These are phyloP conservation scores for Osmerus eperlanus DNA, from an alignment of 2,113 vertebrate species.

Conservation along the genomic window DNA sequence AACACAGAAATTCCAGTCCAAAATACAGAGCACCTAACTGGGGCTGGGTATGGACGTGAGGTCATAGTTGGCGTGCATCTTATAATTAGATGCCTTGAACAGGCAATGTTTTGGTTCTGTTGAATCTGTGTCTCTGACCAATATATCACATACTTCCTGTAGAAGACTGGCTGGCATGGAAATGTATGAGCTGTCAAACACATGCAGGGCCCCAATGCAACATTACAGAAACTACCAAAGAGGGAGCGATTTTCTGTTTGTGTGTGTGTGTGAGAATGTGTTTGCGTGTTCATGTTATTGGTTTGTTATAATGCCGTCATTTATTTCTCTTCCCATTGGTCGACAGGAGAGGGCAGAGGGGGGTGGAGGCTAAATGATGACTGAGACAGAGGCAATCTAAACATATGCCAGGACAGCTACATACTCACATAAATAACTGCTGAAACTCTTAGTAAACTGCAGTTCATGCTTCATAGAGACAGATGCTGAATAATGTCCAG, in stretches of 20 bases:
- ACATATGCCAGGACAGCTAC: too few species aligned
- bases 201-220: conserved; percentile 9
- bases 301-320: too few species aligned
- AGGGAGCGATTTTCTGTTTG: conserved; percentile 19
- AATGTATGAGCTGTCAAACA: conserved; percentile 10
- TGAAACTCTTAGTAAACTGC: too few species aligned
- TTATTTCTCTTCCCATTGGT: too few species aligned
- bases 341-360: too few species aligned
- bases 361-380: too few species aligned
- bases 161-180: background rate
- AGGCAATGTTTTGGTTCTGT: conserved; percentile 27
- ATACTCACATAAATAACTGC: too few species aligned
- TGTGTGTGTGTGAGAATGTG: conserved; percentile 30
- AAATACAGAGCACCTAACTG: conserved; percentile 13
- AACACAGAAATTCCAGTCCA: conserved; percentile 7
- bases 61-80: conserved; percentile 32
- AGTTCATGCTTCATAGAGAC: too few species aligned
- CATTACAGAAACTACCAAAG: conserved; percentile 23
- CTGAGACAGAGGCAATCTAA: too few species aligned
- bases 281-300: conserved; percentile 3
- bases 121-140: conserved; percentile 29
- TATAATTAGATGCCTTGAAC: conserved; percentile 17
- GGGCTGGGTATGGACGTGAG: conserved; percentile 16
- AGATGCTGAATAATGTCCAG: too few species aligned
- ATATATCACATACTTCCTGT: conserved; percentile 14